phyloP scores from a whole-genome alignment of 2,797 vertebrate species.

The Heterohyrax brucei region DNA sequence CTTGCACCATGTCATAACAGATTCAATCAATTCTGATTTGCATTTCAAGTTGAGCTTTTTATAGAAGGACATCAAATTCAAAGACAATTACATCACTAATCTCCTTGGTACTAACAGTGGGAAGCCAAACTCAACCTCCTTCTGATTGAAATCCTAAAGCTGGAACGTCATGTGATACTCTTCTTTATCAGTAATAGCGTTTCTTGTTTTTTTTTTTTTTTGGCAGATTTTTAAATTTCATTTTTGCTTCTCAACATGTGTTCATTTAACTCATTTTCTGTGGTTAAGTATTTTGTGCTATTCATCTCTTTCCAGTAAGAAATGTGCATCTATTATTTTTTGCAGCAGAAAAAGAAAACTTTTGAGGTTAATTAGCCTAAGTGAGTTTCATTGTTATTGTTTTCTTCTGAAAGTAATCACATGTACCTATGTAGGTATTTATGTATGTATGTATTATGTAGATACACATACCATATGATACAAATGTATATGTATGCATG shows the following conservation, averaged over 20 bases:
- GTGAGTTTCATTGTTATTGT: not conserved
- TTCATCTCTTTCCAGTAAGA: slow-evolving; percentile 2
- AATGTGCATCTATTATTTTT: not conserved
- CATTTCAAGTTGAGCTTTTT: slow-evolving; percentile 80
- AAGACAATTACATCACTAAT: slow-evolving; percentile 79
- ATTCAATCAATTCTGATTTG: slow-evolving; percentile 84
- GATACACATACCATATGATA: too few species aligned
- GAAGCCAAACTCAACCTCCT: slow-evolving; percentile 51
- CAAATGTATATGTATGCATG: too few species aligned
- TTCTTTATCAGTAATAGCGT: not conserved
- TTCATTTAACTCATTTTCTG: slow-evolving; percentile 44
- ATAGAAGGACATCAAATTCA: slow-evolving; percentile 75
- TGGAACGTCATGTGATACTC: not conserved
- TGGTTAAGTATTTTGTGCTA: not conserved
- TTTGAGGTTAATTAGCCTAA: not conserved
- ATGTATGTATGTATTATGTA: too few species aligned
- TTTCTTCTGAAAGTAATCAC: not conserved
- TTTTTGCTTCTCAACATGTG: slow-evolving; percentile 20
- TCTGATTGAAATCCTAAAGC: slow-evolving; percentile 41
- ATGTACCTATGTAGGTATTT: not conserved
- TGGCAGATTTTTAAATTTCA: not conserved
- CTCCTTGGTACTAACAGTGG: slow-evolving; percentile 74
- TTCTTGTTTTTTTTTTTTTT: not conserved
- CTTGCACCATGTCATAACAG: slow-evolving; percentile 72
- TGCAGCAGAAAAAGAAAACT: not conserved